Base-by-base conservation (phyloP, 2,888 invertebrate genomes). In the Noctua pronuba region DNA sequence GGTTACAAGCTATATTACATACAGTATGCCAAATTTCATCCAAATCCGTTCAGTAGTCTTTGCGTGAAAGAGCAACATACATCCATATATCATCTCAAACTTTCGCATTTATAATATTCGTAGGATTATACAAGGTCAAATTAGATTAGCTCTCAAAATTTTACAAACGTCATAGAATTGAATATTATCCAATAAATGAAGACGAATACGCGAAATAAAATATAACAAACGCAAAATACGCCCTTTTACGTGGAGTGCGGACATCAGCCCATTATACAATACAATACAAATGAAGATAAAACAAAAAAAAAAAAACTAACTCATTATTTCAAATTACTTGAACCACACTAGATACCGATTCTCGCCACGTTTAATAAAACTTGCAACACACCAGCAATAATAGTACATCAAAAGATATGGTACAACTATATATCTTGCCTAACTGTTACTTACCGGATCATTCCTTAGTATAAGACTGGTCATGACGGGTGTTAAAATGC, bases 401-500 rank as follows among this genome's bases (percentile, higher is more conserved):
- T n/a, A n/a, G n/a, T 6, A 16, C n/a, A 16, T 16, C 16, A 28
- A 58, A 58, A 28, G 28, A 58, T 28, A 13, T 13, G 16, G 2
- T 31, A 28, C 58, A 60, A 31, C 60, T 31, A 10, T 18, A 60
- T 60, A 16, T 21, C 21, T 10, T 60, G 31, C 60, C 10, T 21
- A n/a, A 66, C 67, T 24, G 18, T 67, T 28, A 31, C 31, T 13
- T n/a, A 73, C 96, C n/a, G 95, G 90, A 89, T 97, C 97, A 88
- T 98, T 97, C 0, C 94, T 94, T 0, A 98, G 97, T 68, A 98
- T 97, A 10, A 97, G 92, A 60, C 98, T 97, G 0, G 98, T 98
- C 11, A 97, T 91, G 1, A 98, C 94, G 0, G 98, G 98, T 0
- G 98, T 98, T 16, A 98, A 89, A 65, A 98, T 97, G 74, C 98